phyloP scores from a whole-genome alignment of 2,888 invertebrate species.

The Agonopterix alstromeriana region DNA sequence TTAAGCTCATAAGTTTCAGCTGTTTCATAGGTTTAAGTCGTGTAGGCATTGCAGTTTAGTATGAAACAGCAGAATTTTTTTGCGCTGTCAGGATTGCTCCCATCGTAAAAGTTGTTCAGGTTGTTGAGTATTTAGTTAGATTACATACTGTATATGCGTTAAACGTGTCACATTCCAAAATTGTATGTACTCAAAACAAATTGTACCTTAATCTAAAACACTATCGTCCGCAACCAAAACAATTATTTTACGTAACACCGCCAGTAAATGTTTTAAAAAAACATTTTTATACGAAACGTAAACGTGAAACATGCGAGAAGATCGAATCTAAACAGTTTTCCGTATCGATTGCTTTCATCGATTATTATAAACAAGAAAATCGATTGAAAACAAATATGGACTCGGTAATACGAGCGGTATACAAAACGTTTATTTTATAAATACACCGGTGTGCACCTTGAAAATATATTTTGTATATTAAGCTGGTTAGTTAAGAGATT shows the following conservation, averaged over 20 bases:
- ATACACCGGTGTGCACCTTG: constrained; percentile 11
- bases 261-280: constrained; percentile 47
- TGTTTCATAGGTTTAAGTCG: too few species aligned
- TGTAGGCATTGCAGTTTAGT: too few species aligned
- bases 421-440: constrained; percentile 32
- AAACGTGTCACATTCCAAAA: too few species aligned
- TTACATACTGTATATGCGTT: too few species aligned
- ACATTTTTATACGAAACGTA: constrained; percentile 44
- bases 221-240: constrained; percentile 11
- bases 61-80: too few species aligned
- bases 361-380: constrained; percentile 60
- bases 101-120: too few species aligned
- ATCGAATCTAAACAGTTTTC: constrained; percentile 25
- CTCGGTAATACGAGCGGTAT: constrained; percentile 10
- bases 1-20: too few species aligned
- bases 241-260: constrained; percentile 6
- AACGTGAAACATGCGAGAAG: constrained; percentile 47
- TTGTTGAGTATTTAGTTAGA: too few species aligned
- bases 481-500: too few species aligned
- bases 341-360: constrained; percentile 21
- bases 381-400: constrained; percentile 49
- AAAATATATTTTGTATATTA: not conserved
- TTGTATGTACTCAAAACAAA: not conserved
- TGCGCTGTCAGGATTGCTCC: too few species aligned
- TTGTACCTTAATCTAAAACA: constrained; percentile 4